Percentiles rank a stretch among this genome's conserved stretches.
Evolutionary conservation across 2,797 vertebrate species (phyloP).

Genomic region (Tokudaia tokunoshimensis): DNA sequence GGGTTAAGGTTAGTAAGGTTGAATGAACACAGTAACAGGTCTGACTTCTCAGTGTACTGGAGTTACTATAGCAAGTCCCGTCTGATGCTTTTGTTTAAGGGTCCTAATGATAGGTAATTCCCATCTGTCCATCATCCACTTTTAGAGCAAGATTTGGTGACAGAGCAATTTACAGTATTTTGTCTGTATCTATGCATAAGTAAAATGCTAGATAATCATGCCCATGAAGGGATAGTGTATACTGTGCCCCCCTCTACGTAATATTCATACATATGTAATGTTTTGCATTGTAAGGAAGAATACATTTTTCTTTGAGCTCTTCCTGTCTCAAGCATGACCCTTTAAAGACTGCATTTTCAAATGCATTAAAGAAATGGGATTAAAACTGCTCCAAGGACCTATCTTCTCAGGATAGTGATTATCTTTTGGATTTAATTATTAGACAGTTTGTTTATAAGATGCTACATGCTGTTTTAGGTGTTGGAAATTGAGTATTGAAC

Average conservation of each 20-base stretch:
- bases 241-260: not conserved
- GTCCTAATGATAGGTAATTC: slow-evolving; percentile 14
- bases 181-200: slow-evolving; percentile 16
- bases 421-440: slow-evolving; percentile 36
- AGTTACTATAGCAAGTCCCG: not conserved
- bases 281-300: slow-evolving; percentile 24
- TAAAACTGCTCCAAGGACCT: not conserved
- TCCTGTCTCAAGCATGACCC: not conserved
- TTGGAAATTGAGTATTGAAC: not conserved
- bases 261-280: not conserved
- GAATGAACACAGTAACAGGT: slow-evolving; percentile 22
- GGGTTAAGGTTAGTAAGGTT: slow-evolving; percentile 49
- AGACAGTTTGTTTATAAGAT: not conserved
- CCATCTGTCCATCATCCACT: not conserved
- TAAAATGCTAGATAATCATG: slow-evolving; percentile 4
- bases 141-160: slow-evolving; percentile 39
- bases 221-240: slow-evolving; percentile 17
- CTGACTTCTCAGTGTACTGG: not conserved
- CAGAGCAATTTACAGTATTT: not conserved
- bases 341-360: slow-evolving; percentile 42
- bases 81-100: slow-evolving; percentile 41
- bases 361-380: slow-evolving; percentile 47
- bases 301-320: slow-evolving; percentile 45
- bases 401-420: not conserved
- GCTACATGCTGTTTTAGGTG: slow-evolving; percentile 12